phyloP scores from a whole-genome alignment of 2,888 invertebrate species.

The Anticlea derivata region DNA sequence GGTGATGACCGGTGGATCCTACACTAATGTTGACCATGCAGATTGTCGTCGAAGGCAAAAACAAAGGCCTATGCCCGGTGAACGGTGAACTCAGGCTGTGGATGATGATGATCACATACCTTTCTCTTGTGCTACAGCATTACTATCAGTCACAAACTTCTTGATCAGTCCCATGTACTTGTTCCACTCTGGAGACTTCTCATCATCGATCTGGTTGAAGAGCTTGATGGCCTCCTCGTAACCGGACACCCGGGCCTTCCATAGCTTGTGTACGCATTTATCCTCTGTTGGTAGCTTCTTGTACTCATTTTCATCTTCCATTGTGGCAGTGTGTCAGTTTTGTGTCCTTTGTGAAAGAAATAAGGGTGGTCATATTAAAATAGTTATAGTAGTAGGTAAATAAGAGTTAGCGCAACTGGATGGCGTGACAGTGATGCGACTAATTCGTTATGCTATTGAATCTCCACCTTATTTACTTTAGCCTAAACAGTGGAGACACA shows the following conservation, averaged over 20 bases:
- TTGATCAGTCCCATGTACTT: constrained; percentile 95
- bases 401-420: too few relatives aligned
- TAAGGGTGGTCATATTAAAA: background rate
- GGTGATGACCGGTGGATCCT: too few relatives aligned
- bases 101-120: too few relatives aligned
- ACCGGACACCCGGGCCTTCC: constrained; percentile 97
- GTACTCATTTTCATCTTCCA: constrained; percentile 95
- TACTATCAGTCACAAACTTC: constrained; percentile 96
- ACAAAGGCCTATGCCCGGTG: too few relatives aligned
- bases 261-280: constrained; percentile 95
- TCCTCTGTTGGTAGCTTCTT: constrained; percentile 95
- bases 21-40: too few relatives aligned
- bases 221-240: constrained; percentile 96
- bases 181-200: constrained; percentile 96
- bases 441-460: too few relatives aligned
- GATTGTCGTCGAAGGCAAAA: too few relatives aligned
- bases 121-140: constrained; percentile 98
- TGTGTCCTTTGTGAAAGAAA: constrained; percentile 26
- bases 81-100: too few relatives aligned
- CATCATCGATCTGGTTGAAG: constrained; percentile 94
- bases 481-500: too few relatives aligned
- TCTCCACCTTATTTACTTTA: too few relatives aligned
- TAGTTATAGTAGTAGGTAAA: too few relatives aligned
- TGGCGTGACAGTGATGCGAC: too few relatives aligned
- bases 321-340: constrained; percentile 55